phyloP scores from a whole-genome alignment of 1,140 invertebrate genomes.

The Aphidius gifuensis region DNA sequence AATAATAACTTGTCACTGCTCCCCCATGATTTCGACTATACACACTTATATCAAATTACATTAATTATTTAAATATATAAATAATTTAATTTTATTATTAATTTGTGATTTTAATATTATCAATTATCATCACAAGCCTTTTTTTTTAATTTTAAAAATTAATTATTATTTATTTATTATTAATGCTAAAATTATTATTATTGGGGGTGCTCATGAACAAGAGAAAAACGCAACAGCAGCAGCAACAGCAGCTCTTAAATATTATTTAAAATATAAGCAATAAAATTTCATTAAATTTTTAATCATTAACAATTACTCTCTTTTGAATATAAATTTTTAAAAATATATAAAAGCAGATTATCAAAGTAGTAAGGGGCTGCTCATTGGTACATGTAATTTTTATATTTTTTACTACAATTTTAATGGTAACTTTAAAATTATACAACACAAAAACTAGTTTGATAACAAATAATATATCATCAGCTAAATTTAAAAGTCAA shows the following conservation, averaged over 20 bases:
- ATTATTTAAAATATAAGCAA: background rate
- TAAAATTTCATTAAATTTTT: too few species aligned
- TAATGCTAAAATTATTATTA: background rate
- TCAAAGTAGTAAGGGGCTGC: too few species aligned
- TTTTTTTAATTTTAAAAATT: background rate
- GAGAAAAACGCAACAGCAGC: constrained; percentile 14
- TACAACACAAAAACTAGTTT: too few species aligned
- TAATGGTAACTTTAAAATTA: too few species aligned
- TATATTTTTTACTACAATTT: too few species aligned
- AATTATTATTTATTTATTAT: background rate
- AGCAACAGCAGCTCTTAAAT: constrained; percentile 2
- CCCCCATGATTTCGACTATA: constrained; percentile 29
- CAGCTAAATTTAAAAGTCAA: too few species aligned
- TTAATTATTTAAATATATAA: constrained; percentile 5
- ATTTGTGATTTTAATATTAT: background rate
- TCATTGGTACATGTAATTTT: too few species aligned
- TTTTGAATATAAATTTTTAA: too few species aligned
- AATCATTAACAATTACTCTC: too few species aligned
- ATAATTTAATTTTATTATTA: background rate
- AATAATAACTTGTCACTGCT: constrained; percentile 53
- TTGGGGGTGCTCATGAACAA: constrained; percentile 16
- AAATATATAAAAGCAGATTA: too few species aligned
- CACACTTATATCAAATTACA: constrained; percentile 40
- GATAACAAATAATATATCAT: too few species aligned
- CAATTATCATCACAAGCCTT: background rate